Evolutionary conservation across 1,140 invertebrate genomes (phyloP).

Genomic region (Lepidurus arcticus): DNA sequence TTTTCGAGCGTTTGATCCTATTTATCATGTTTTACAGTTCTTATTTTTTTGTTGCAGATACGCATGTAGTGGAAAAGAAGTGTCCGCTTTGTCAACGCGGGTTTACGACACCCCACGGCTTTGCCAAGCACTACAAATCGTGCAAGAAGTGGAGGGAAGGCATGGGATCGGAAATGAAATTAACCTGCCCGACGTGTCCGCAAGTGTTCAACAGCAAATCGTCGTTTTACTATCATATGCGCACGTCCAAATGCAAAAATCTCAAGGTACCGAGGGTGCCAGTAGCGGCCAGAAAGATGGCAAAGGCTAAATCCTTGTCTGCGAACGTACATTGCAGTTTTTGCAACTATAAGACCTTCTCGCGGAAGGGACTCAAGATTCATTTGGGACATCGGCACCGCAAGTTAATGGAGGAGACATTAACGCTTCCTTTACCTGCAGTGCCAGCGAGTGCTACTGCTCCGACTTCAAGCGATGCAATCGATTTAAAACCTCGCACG

Average conservation of each 20-base stretch:
- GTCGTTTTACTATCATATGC: neutral
- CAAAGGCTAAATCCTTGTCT: neutral
- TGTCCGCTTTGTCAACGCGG: neutral
- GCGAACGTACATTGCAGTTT: neutral
- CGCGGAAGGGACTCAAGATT: neutral
- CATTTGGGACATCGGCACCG: constrained; percentile 6
- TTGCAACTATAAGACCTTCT: neutral
- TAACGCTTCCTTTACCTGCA: too few species aligned
- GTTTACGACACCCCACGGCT: neutral
- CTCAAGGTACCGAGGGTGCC: neutral
- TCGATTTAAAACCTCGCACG: too few species aligned
- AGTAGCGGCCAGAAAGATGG: neutral
- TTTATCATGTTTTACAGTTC: neutral
- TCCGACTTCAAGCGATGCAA: too few species aligned
- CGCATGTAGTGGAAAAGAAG: neutral
- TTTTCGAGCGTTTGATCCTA: too few species aligned
- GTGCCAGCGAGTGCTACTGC: too few species aligned
- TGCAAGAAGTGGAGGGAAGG: neutral
- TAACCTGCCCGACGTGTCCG: neutral
- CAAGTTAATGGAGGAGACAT: neutral
- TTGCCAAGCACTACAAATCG: neutral
- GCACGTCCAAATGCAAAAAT: neutral
- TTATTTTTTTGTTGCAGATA: neutral
- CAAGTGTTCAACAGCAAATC: neutral
- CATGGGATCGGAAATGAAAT: neutral